A percentile compares a stretch with the other conserved stretches of the same genome.
Conservation (phyloP, 2,888 invertebrate genomes). For the Adelphocoris suturalis region DNA sequence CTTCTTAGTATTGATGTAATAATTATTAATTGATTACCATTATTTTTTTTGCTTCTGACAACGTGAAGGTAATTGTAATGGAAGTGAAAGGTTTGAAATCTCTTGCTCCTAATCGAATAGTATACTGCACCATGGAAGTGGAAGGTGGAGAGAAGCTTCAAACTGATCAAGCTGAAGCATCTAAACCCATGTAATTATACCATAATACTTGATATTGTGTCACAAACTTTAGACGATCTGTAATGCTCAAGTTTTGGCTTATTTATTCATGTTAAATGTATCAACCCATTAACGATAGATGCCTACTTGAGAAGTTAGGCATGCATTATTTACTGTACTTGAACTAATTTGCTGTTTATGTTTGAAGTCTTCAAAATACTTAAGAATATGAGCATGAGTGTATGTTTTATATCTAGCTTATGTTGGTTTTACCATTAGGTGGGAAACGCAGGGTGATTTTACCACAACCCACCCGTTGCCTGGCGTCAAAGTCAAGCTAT, state of each 20-base stretch:
- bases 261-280: background rate
- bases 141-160: slow-evolving; percentile 99
- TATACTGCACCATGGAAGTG: slow-evolving; percentile 99
- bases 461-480: slow-evolving; percentile 98
- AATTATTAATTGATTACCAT: no score
- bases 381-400: no score
- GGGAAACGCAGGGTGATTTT: slow-evolving; percentile 99
- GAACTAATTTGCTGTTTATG: no score
- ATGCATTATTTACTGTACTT: no score
- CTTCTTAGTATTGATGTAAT: no score
- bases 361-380: no score
- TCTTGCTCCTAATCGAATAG: slow-evolving; percentile 96
- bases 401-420: no score
- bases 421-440: slow-evolving; percentile 82
- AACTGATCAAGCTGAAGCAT: slow-evolving; percentile 99
- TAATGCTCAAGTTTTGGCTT: background rate
- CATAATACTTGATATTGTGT: background rate
- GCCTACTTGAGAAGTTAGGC: background rate
- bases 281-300: background rate
- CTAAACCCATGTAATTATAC: slow-evolving; percentile 92
- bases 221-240: background rate
- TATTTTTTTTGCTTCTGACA: background rate
- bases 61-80: slow-evolving; percentile 94
- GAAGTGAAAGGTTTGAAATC: slow-evolving; percentile 99
- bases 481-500: slow-evolving; percentile 97